Evolutionary conservation across 1,140 invertebrate genomes (phyloP).

Genomic region (Hetaerina americana): DNA sequence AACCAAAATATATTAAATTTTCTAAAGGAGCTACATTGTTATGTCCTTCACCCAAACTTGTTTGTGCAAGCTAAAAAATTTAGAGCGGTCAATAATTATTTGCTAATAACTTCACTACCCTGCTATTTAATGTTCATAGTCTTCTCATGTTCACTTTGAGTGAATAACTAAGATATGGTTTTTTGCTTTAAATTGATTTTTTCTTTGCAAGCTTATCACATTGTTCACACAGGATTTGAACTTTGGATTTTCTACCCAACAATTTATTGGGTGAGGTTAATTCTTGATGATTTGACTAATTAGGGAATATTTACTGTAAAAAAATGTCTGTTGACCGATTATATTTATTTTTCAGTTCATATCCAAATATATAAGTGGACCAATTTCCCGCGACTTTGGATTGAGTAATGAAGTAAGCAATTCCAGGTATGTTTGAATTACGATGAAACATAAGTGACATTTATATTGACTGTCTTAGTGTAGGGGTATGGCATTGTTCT

Average conservation of each 20-base stretch:
- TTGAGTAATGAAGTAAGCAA: conserved; percentile 24
- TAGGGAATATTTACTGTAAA: conserved; percentile 11
- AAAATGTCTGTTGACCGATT: conserved; percentile 4
- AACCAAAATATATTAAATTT: no score
- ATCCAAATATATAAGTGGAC: conserved; percentile 29
- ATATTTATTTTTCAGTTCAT: conserved; percentile 26
- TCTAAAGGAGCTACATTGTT: no score
- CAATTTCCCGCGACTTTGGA: conserved; percentile 26
- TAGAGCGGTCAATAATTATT: no score
- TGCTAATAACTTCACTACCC: no score
- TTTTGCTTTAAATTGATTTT: neutral
- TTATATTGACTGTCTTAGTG: no score
- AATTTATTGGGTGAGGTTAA: neutral
- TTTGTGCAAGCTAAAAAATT: no score
- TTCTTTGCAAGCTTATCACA: conserved; percentile 8
- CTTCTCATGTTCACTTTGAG: no score
- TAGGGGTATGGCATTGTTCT: no score
- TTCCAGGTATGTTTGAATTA: conserved; percentile 32
- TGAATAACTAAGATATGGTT: neutral
- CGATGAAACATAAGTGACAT: no score
- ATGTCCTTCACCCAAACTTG: no score
- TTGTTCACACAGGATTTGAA: neutral
- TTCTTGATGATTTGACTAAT: neutral
- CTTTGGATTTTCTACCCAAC: conserved; percentile 9
- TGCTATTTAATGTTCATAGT: no score